Conservation (phyloP, 2,888 invertebrate species). For the Hypsopygia costalis region DNA sequence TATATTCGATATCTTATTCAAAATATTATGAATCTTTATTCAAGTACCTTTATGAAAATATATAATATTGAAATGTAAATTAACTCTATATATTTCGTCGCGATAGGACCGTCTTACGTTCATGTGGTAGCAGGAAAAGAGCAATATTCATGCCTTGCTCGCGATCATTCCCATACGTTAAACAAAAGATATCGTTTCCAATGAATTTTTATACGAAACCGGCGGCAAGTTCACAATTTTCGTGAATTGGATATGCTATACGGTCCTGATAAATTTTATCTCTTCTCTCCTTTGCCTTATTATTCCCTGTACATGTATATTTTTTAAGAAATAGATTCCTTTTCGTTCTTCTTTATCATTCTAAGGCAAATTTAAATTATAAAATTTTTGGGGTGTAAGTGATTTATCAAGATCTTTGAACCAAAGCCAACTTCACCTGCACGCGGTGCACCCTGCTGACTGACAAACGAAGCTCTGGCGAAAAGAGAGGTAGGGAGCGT, state of each 20-base stretch:
- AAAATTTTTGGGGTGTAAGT: no score
- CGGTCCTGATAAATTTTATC: slow-evolving; percentile 29
- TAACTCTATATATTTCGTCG: slow-evolving; percentile 6
- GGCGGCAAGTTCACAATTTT: slow-evolving; percentile 19
- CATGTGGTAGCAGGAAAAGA: background rate
- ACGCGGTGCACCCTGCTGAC: no score
- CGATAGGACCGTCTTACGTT: background rate
- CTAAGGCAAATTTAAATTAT: no score
- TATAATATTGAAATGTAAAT: slow-evolving; percentile 8
- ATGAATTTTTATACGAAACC: slow-evolving; percentile 39
- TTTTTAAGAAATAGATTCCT: slow-evolving; percentile 5
- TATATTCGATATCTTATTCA: slow-evolving; percentile 5
- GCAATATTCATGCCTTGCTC: slow-evolving; percentile 7
- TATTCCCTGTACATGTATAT: slow-evolving; percentile 7
- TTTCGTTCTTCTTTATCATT: slow-evolving; percentile 4
- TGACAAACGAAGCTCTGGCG: no score
- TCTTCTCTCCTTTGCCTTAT: slow-evolving; percentile 16
- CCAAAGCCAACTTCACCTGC: no score
- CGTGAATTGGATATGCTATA: slow-evolving; percentile 24
- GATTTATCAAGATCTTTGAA: no score
- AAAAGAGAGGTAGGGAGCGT: no score
- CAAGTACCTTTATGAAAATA: slow-evolving; percentile 3
- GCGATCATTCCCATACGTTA: slow-evolving; percentile 21
- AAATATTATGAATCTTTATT: slow-evolving; percentile 3
- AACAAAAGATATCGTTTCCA: slow-evolving; percentile 33